Evolutionary conservation across 1,140 invertebrate genomes (phyloP), one percentile per base, ranked within the genome.

Genomic region (Diachasma alloeum): DNA sequence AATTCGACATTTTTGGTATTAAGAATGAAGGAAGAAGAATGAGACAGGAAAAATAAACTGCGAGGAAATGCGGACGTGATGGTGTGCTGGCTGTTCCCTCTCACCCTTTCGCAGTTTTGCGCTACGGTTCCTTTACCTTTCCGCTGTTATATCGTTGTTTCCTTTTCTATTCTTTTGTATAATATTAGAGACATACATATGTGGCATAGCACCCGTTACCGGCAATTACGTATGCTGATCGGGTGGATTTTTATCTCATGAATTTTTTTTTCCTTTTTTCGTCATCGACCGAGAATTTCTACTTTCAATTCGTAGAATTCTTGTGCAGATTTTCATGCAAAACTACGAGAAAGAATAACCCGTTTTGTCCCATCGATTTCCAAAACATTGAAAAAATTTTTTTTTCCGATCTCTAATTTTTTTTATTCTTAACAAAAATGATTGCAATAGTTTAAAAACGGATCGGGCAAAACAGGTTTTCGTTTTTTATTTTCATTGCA

Each of bases 91-190:
- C n/a, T 19, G 4, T 31, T 63, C 13, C 24, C 59, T 26, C 59
- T 19, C 24, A 24, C 59, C 19, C 59, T 26, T 26, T 26, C 5
- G 59, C 19, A 15, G 19, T 59, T 22, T 59, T 59, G 15, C n/a
- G 53, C 56, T 46, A 74, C 72, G 72, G 72, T 74, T 74, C 72
- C 31, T 42, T 74, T 74, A 74, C 72, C 72, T 74, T 74, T 74
- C 72, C 72, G 56, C 36, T 44, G 56, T 73, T 19, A 59, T 63
- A 66, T 59, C 42, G 19, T 37, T 4, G 10, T 72, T 44, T 26
- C 71, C 19, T 56, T 46, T 71, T 56, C 71, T 53, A 36, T 56
- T 56, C 46, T 48, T 42, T 72, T 42, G 69, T n/a, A 72, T 22
- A 19, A 48, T 44, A 31, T 63, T 63, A 31, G 59, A 63, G 53